phyloP scores from a whole-genome alignment of 2,113 vertebrate species.

The Trematomus loennbergii region DNA sequence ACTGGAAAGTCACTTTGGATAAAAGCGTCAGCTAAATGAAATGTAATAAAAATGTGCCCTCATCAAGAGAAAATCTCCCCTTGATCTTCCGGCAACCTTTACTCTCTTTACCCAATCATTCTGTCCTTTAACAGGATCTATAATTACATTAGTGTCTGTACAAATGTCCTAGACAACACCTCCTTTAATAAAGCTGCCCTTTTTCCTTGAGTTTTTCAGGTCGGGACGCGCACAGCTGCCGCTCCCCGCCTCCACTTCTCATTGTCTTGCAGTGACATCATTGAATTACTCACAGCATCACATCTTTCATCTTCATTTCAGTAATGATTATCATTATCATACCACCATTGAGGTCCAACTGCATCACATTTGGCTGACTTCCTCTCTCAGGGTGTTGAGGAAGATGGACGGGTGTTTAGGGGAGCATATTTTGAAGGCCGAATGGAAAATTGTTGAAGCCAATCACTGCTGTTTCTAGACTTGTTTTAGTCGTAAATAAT shows the following conservation, averaged over 20 bases:
- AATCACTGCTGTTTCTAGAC: neutral
- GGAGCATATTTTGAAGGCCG: slow-evolving; percentile 11
- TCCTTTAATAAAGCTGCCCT: slow-evolving; percentile 36
- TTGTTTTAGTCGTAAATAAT: slow-evolving; percentile 4
- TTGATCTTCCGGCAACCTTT: neutral
- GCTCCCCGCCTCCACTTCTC: slow-evolving; percentile 47
- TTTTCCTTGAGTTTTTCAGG: slow-evolving; percentile 46
- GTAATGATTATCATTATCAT: slow-evolving; percentile 79
- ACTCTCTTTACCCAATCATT: neutral
- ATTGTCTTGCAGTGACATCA: slow-evolving; percentile 79
- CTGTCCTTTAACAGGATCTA: slow-evolving; percentile 17
- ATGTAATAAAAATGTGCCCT: slow-evolving; percentile 8
- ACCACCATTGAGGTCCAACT: slow-evolving; percentile 44
- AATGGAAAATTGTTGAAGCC: slow-evolving; percentile 8
- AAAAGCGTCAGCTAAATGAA: too few species aligned
- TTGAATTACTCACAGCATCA: slow-evolving; percentile 62
- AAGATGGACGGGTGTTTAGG: neutral
- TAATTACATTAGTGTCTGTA: slow-evolving; percentile 17
- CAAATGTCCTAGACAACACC: slow-evolving; percentile 25
- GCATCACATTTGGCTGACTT: slow-evolving; percentile 65
- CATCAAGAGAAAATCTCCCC: neutral
- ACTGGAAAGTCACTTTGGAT: too few species aligned
- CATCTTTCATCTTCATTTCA: slow-evolving; percentile 72
- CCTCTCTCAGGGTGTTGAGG: slow-evolving; percentile 21
- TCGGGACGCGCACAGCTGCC: slow-evolving; percentile 62